Evolutionary conservation across 2,797 vertebrate genomes (phyloP), one percentile per base, ranked within the genome.

Genomic region (Sebastes aleutianus): DNA sequence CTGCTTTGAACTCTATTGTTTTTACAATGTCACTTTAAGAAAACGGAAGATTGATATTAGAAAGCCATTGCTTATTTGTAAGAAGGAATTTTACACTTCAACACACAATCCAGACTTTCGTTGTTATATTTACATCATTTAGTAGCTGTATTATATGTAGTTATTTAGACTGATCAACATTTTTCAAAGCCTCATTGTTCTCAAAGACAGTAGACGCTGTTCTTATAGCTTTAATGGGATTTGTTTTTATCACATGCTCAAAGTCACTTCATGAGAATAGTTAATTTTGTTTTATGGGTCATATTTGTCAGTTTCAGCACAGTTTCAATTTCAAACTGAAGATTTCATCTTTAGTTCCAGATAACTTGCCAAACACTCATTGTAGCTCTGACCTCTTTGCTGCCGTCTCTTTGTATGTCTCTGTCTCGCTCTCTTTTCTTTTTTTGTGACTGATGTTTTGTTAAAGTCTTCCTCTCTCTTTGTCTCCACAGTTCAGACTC

Each of bases 401-500:
- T 12, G 5, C 24, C 5, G 0, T 71, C 29, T 57, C n/a, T 73
- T 29, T 53, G 1, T 63, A 1, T 20, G 11, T 71, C 43, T 66
- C 6, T 29, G 18, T 62, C 10, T 72, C 8, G 29, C 10, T 18
- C 2, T 34, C 12, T 72, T 10, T 36, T 26, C 29, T 14, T 27
- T 32, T 62, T 34, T 53, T 24, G 9, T 65, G n/a, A 18, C 13
- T 4, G 2, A 24, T 24, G 6, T 66, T 26, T 56, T 11, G 10
- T 47, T 27, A 43, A 72, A 3, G 1, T 74, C 32, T 79, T 69
- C 31, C 68, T 76, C 9, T 88, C 62, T 65, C 20, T 53, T 13
- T 86, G 34, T 85, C 29, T 82, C 84, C 91, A 88, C 95, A 99
- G 98, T 93, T 98, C 97, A 58, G 98, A 99, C 95, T 98, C 98